Evolutionary conservation across 2,113 vertebrate genomes (phyloP).

Genomic region (Ochotona curzoniae): DNA sequence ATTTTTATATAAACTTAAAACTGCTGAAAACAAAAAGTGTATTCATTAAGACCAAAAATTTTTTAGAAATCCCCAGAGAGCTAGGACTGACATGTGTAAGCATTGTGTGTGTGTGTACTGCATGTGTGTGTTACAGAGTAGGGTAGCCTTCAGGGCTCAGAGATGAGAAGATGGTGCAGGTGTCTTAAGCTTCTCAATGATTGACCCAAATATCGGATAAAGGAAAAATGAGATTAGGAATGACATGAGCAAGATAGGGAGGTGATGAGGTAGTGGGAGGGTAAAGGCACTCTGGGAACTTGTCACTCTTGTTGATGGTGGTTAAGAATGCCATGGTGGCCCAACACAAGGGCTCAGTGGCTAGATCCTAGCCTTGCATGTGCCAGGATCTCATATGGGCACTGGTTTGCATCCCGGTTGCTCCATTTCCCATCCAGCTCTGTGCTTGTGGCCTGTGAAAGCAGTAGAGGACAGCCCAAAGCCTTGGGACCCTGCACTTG

Average conservation of each 20-base stretch:
- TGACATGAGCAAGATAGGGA: not conserved
- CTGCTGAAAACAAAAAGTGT: not conserved
- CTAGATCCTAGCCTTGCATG: too few species aligned
- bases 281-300: not conserved
- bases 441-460: too few species aligned
- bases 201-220: not conserved
- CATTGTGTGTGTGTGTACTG: not conserved
- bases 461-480: too few species aligned
- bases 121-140: too few species aligned
- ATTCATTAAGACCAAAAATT: not conserved
- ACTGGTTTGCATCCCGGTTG: too few species aligned
- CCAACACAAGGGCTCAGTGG: too few species aligned
- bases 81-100: not conserved
- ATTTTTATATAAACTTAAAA: constrained; percentile 27
- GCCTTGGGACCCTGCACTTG: too few species aligned
- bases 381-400: too few species aligned
- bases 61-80: not conserved
- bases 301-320: not conserved
- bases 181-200: not conserved
- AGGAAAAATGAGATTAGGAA: not conserved
- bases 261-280: not conserved
- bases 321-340: not conserved
- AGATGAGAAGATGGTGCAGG: not conserved
- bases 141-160: not conserved
- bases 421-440: too few species aligned